These are phyloP conservation scores for Ridgeia piscesae DNA, from an alignment of 1,140 invertebrate species.

Conservation along the genomic window DNA sequence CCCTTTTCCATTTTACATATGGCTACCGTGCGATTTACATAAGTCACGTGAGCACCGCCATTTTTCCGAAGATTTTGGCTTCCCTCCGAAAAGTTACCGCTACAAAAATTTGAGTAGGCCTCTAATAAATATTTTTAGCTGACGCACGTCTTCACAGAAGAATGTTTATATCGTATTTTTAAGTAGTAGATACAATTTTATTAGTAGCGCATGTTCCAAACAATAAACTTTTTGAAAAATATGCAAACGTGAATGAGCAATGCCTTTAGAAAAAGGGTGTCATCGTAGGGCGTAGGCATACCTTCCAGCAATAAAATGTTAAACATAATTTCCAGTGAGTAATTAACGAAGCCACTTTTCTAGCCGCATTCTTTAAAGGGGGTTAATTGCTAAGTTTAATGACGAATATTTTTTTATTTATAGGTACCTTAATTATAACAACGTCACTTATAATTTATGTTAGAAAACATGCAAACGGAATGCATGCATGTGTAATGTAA, in stretches of 20 bases:
- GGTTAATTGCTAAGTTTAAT: too few species aligned
- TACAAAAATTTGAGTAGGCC: background rate
- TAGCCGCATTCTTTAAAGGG: background rate
- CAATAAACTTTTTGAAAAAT: background rate
- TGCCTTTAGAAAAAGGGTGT: background rate
- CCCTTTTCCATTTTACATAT: conserved; percentile 1
- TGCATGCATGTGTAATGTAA: too few species aligned
- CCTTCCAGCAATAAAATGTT: background rate
- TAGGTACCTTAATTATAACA: too few species aligned
- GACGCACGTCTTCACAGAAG: background rate
- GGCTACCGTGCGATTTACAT: background rate
- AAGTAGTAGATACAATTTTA: background rate
- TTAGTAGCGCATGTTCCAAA: background rate
- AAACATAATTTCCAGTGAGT: background rate
- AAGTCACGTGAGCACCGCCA: conserved; percentile 3
- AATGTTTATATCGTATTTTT: background rate
- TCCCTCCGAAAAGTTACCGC: background rate
- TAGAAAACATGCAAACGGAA: too few species aligned
- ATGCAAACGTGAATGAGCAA: background rate
- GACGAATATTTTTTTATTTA: too few species aligned
- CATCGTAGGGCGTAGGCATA: background rate
- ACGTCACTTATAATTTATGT: too few species aligned
- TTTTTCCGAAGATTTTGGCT: background rate
- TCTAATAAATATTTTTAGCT: background rate
- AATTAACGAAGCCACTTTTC: background rate